A percentile compares a stretch with the other conserved stretches of the same genome.
Conservation (phyloP, 2,113 vertebrate genomes). For the Paradoxurus hermaphroditus region DNA sequence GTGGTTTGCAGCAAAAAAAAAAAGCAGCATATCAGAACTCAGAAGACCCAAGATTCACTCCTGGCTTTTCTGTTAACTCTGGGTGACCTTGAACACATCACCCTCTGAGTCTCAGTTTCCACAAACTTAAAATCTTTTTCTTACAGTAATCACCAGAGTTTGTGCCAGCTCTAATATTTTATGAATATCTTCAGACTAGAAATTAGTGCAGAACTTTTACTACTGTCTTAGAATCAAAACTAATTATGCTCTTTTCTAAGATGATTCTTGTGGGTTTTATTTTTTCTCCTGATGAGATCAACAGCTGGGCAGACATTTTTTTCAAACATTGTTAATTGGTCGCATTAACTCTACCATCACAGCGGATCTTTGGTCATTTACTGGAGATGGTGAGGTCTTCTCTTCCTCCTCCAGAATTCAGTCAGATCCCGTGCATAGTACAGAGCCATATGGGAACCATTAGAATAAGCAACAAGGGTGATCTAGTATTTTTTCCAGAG, state of each 20-base stretch:
- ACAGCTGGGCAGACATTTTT: conserved; percentile 37
- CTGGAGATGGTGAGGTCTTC: neutral
- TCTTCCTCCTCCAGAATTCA: neutral
- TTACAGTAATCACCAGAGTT: neutral
- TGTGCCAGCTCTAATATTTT: neutral
- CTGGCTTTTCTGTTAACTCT: neutral
- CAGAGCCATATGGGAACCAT: neutral
- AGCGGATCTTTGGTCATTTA: neutral
- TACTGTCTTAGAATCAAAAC: conserved; percentile 33
- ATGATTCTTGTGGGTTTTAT: conserved; percentile 6
- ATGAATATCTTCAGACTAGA: conserved; percentile 18
- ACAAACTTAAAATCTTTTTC: neutral
- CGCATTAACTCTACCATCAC: neutral
- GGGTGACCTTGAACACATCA: conserved; percentile 39
- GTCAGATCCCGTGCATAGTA: neutral
- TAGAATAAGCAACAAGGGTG: neutral
- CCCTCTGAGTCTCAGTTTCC: conserved; percentile 16
- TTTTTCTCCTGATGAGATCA: conserved; percentile 1
- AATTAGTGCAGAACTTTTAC: neutral
- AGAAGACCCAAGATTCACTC: neutral
- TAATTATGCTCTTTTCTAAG: conserved; percentile 47
- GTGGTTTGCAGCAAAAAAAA: neutral
- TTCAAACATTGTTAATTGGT: neutral
- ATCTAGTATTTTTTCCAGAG: neutral
- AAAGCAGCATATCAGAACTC: neutral